A percentile compares a stretch with the other conserved stretches of the same genome.
These are phyloP conservation scores for Pardalotus punctatus DNA, from an alignment of 2,113 vertebrate genomes.

Conservation along the genomic window DNA sequence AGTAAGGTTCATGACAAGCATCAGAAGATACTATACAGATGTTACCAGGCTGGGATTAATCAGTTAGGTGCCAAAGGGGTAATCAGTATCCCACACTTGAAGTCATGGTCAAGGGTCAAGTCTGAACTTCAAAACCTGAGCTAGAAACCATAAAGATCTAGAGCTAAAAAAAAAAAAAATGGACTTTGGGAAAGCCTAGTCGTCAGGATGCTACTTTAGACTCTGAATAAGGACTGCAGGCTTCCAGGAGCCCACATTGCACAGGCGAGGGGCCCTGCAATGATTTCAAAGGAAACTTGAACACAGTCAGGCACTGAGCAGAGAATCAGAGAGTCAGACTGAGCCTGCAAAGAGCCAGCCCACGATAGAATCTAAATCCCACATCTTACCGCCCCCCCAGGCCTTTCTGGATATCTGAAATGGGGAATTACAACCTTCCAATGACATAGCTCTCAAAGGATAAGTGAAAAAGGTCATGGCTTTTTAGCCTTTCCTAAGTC, in stretches of 20 bases:
- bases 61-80: neutral
- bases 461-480: neutral
- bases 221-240: neutral
- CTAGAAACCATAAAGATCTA: neutral
- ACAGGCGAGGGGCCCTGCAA: neutral
- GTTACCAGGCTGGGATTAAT: neutral
- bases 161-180: neutral
- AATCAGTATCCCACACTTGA: neutral
- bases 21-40: neutral
- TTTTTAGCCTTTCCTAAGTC: neutral
- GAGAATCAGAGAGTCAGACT: neutral
- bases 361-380: neutral
- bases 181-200: neutral
- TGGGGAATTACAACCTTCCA: neutral
- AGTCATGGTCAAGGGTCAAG: neutral
- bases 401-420: neutral
- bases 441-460: neutral
- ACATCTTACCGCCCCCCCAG: neutral
- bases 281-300: neutral
- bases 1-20: neutral
- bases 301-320: neutral
- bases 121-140: neutral
- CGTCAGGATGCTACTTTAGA: neutral
- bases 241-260: neutral
- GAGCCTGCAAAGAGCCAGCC: neutral